phyloP scores from a whole-genome alignment of 2,797 vertebrate species.

The Sciurus vulgaris region DNA sequence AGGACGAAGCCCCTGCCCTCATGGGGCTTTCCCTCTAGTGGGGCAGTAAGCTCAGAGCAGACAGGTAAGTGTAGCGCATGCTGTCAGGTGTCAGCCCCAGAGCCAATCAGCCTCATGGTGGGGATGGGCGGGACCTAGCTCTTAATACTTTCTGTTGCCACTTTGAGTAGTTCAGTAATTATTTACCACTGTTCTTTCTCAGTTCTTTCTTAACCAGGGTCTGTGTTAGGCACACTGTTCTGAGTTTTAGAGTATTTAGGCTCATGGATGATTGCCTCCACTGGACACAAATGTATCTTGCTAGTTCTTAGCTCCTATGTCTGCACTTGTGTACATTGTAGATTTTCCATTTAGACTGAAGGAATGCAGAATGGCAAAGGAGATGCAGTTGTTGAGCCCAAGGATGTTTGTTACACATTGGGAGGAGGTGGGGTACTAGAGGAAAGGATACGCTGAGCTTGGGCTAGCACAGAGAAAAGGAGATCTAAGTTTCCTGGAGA shows the following conservation, averaged over 20 bases:
- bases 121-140: neutral
- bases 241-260: neutral
- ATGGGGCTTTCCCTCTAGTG: neutral
- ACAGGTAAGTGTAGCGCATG: rapidly evolving
- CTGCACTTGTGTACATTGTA: neutral
- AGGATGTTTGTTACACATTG: neutral
- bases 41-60: neutral
- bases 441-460: neutral
- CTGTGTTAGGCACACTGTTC: neutral
- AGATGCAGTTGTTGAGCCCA: neutral
- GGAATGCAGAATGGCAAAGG: neutral
- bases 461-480: neutral
- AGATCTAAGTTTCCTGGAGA: neutral
- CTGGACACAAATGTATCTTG: neutral
- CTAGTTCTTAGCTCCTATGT: neutral
- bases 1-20: neutral
- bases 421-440: neutral
- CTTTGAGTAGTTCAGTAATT: neutral
- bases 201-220: neutral
- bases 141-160: neutral
- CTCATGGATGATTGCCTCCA: neutral
- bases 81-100: neutral
- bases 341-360: neutral
- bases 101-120: neutral
- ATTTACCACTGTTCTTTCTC: constrained; percentile 28